A percentile compares a stretch with the other conserved stretches of the same genome.
These are phyloP conservation scores for Hyppa rectilinea DNA, from an alignment of 2,888 invertebrate species.

Conservation along the genomic window DNA sequence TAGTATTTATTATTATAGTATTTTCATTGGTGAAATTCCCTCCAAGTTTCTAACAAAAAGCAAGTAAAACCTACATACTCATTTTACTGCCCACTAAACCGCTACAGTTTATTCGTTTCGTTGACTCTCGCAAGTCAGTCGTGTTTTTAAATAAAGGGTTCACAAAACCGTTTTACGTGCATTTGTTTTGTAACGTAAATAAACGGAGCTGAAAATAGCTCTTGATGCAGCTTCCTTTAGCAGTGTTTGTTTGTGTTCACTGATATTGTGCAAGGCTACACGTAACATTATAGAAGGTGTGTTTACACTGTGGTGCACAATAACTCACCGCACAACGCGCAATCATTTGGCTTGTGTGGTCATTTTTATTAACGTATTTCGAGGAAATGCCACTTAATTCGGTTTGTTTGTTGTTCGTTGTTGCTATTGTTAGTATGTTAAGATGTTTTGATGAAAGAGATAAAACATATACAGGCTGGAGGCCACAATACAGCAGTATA, in stretches of 20 bases:
- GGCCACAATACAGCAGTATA: no score
- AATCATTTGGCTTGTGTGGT: conserved; percentile 21
- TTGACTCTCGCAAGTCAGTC: conserved; percentile 14
- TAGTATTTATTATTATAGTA: no score
- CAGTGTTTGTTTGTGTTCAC: conserved; percentile 48
- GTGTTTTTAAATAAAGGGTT: conserved; percentile 46
- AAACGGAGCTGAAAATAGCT: conserved; percentile 41
- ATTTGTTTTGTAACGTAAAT: conserved; percentile 49
- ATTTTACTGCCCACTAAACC: conserved; percentile 22
- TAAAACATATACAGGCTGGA: conserved; percentile 3
- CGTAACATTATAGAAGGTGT: conserved; percentile 39
- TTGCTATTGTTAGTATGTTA: conserved; percentile 1
- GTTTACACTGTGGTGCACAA: conserved; percentile 39
- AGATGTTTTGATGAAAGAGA: neutral
- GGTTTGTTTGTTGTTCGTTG: conserved; percentile 17
- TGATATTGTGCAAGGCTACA: conserved; percentile 53
- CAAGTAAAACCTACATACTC: conserved; percentile 14
- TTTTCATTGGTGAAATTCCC: neutral
- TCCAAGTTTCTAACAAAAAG: neutral
- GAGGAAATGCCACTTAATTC: conserved; percentile 3
- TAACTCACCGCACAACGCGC: conserved; percentile 42
- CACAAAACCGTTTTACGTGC: conserved; percentile 20
- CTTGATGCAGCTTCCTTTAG: conserved; percentile 45
- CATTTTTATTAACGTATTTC: conserved; percentile 33
- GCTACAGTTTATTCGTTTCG: conserved; percentile 1